Evolutionary conservation across 2,888 invertebrate species (phyloP), one percentile per base, ranked within the genome.

Genomic region (Malthinus seriepunctatus): DNA sequence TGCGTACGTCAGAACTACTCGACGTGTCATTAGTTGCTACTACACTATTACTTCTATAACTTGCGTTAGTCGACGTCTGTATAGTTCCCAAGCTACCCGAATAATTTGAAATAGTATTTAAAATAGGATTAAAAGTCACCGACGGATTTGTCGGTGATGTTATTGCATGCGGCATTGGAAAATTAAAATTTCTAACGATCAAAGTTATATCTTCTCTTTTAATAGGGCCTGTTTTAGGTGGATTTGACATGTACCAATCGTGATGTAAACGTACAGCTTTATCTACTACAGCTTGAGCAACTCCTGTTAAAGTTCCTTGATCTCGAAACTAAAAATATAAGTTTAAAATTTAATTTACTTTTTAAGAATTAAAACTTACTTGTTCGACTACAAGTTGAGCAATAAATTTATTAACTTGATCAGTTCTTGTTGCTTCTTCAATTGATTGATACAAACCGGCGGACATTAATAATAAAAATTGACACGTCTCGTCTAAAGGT

Each of bases 231-330:
- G 81, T 54, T 79, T 81, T 66, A 75, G 81, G 52, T 0, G 78
- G 74, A 56, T 78, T 80, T 44, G 81, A 84, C 78, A 89, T 86
- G 72, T 87, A 91, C 59, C 87, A 85, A 44, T 91, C 89, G 39
- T 91, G 89, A 73, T 94, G 94, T 57, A 90, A 85, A n/a, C 91
- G 83, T 9, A 91, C 90, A 1, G 92, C 87, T 76, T 90, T 90
- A 72, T 93, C 89, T 0, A 95, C 86, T 0, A 93, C 93, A 0
- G 91, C 88, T 78, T 95, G 93, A 9, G 94, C 91, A 44, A 95
- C 93, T 33, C 88, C 88, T 12, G 86, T 88, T 64, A 95, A 81
- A 9, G 93, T 89, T 0, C 89, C 84, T 73, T 94, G 91, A 45
- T 87, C 85, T 5, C 89, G 80, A 75, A 95, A 94, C 83, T 88